phyloP scores from a whole-genome alignment of 2,888 invertebrate species.

The Ophion ventricosus region DNA sequence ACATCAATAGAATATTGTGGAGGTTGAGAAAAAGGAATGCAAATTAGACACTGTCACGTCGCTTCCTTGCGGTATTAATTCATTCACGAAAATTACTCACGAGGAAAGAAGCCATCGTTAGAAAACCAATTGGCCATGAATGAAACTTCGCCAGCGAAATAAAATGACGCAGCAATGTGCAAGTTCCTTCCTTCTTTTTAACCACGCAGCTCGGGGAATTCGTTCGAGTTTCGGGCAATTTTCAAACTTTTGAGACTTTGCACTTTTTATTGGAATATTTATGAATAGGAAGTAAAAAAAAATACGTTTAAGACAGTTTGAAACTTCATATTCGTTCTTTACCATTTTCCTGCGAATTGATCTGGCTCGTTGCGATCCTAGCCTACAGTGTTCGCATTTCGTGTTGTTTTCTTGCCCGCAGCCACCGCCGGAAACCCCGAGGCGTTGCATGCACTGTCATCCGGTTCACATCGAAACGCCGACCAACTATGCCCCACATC shows the following conservation, averaged over 20 bases:
- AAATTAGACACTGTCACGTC: neutral
- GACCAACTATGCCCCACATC: slow-evolving; percentile 76
- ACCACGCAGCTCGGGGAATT: neutral
- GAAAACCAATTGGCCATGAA: neutral
- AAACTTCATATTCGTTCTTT: neutral
- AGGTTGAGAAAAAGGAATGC: neutral
- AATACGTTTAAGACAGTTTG: neutral
- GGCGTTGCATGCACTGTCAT: slow-evolving; percentile 80
- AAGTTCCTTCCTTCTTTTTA: neutral
- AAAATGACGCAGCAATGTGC: neutral
- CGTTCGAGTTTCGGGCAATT: neutral
- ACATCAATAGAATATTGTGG: neutral
- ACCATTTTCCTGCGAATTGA: neutral
- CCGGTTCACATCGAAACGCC: slow-evolving; percentile 78
- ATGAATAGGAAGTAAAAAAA: neutral
- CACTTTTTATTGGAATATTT: neutral
- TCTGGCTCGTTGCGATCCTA: neutral
- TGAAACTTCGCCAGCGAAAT: neutral
- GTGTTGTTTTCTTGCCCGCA: slow-evolving; percentile 2
- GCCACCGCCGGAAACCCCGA: slow-evolving; percentile 67
- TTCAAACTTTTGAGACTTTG: neutral
- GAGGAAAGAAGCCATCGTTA: neutral
- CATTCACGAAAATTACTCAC: neutral
- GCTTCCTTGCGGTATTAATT: neutral
- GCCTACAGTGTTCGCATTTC: neutral